These are phyloP conservation scores for Lithobates pipiens DNA, from an alignment of 2,797 vertebrate genomes.

Conservation along the genomic window DNA sequence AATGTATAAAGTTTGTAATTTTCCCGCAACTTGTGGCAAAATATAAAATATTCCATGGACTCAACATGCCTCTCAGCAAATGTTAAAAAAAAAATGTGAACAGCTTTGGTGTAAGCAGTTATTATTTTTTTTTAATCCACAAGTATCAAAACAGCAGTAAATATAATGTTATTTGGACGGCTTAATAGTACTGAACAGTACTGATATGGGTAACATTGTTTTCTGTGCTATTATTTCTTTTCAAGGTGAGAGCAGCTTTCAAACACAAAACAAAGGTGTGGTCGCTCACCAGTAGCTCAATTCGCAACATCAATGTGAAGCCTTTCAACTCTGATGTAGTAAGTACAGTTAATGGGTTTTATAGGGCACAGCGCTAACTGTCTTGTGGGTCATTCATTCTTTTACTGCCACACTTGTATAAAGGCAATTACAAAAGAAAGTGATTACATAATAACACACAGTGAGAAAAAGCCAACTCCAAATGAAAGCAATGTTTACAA, in stretches of 20 bases:
- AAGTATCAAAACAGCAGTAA: not conserved
- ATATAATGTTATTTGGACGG: not conserved
- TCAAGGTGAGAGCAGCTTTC: constrained; percentile 94
- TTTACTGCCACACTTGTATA: not conserved
- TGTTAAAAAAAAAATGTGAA: too few species aligned
- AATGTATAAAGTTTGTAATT: too few species aligned
- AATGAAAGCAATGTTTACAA: not conserved
- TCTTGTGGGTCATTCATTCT: not conserved
- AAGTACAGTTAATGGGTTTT: constrained; percentile 70
- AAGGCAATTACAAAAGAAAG: not conserved
- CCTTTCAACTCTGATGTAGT: constrained; percentile 95
- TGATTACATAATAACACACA: not conserved
- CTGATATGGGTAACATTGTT: not conserved
- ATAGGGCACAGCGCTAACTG: not conserved
- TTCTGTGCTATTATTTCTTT: not conserved
- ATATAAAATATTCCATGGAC: too few species aligned
- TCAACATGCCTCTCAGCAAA: too few species aligned
- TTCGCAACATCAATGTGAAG: constrained; percentile 88
- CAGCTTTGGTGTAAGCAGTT: too few species aligned
- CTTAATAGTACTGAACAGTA: not conserved
- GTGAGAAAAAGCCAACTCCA: not conserved
- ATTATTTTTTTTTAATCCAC: too few species aligned
- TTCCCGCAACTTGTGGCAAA: too few species aligned
- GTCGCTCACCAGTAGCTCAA: constrained; percentile 93
- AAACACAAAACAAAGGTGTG: constrained; percentile 99